Evolutionary conservation across 2,888 invertebrate species (phyloP), one percentile per base, ranked within the genome.

Genomic region (Drosophila prolongata): DNA sequence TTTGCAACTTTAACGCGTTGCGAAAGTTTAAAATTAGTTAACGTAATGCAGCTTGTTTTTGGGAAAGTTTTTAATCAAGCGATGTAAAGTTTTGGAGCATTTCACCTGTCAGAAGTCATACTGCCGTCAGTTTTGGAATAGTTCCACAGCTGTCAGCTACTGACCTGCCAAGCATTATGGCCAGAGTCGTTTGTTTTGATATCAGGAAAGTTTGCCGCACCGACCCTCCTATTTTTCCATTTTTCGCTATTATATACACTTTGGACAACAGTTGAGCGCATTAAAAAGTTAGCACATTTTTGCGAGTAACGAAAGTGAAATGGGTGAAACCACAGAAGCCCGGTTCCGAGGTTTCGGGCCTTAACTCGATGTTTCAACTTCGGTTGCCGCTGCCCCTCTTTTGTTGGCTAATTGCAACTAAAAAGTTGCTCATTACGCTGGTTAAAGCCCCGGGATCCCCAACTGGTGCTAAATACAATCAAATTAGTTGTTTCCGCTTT

Each of bases 401-500:
- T 30, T 47, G 60, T 11, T 59, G 56, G 78, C 81, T 82, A 82
- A 82, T 84, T 82, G 84, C 78, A 77, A 80, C 72, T 80, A 80
- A 77, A 82, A 81, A 84, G 80, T 84, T 84, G 78, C 82, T 81
- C 81, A 81, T 81, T 82, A 80, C 38, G 30, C 49, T 16, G 30
- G 43, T n/a, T 30, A 30, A 35, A 37, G 37, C 42, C 47, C 30
- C n/a, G 30, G 30, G 14, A 10, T 49, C 60, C 65, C 53, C 42
- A 69, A 58, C 58, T 61, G 80, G 62, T 67, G 79, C 69, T 75
- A 77, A 82, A 83, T 74, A 79, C 72, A 83, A 82, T 85, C 85
- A 85, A 83, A 85, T 83, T 79, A 78, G 79, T 71, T 66, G 64
- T 76, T 83, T 83, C 85, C 83, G 85, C 64, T 77, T 58, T 16